Evolutionary conservation across 37 sponge, comb jelly and placozoan species (phyloP), one percentile per base, ranked within the genome.

Genomic region (Crambe crambe): DNA sequence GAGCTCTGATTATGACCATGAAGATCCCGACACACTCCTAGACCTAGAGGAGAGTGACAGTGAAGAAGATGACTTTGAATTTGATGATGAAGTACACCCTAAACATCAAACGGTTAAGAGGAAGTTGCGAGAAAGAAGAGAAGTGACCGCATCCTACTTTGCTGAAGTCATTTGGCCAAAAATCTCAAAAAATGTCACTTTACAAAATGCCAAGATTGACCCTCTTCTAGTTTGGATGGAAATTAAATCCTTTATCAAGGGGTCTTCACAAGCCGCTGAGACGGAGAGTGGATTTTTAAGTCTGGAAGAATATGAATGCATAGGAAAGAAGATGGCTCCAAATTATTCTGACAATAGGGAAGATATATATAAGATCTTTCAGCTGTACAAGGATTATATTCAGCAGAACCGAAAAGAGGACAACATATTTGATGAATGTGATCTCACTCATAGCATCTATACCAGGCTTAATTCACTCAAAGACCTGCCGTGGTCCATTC

Each of bases 221-320:
- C 78, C 95, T 20, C 60, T 89, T 0, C 74, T 94, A 8, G 63
- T 94, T 21, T 94, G 95, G 95, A 90, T 80, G 77, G 95, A 94
- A 70, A 94, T 94, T 47, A 77, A 75, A 21, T 94, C 95, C 37
- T 89, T 90, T 59, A 85, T 94, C 37, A 90, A 94, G 39, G 95
- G 95, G 9, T 90, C 95, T 25, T 17, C 1, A 17, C 31, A 94
- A 59, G 95, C 95, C n/a, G 5, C 90, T 63, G 42, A 85, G 31
- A 62, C 42, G 27, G 43, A 64, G 2, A 44, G 23, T 26, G 91
- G 95, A n/a, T 79, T 41, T 37, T 77, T 94, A 1, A 44, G 47
- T 27, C 27, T 56, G 32, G 82, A 87, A 39, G 82, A 94, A 54
- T 94, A 94, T 60, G 51, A 58, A 22, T 56, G 37, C 0, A 25